Evolutionary conservation across 2,113 vertebrate genomes (phyloP).

Genomic region (Rhinichthys klamathensis): DNA sequence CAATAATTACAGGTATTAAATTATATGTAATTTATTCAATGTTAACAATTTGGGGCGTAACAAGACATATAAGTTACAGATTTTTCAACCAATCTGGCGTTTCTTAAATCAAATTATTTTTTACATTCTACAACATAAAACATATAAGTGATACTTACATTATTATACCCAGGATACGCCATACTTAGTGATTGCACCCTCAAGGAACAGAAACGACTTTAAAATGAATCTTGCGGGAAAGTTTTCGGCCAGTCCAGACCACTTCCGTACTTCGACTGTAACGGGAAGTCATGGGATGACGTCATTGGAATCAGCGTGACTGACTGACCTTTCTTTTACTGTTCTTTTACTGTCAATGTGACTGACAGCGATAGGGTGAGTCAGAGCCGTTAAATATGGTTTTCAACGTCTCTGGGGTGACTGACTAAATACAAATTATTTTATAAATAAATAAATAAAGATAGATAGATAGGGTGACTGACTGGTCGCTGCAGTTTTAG

Average conservation of each 20-base stretch:
- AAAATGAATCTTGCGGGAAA: not conserved
- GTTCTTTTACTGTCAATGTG: no score
- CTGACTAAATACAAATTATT: not conserved
- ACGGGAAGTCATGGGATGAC: slow-evolving; percentile 8
- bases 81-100: not conserved
- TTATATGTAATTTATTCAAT: not conserved
- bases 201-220: not conserved
- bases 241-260: not conserved
- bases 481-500: not conserved
- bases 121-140: not conserved
- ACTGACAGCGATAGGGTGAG: not conserved
- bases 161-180: slow-evolving; percentile 59
- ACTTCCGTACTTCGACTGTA: not conserved
- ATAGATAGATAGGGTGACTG: no score
- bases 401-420: no score
- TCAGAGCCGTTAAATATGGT: no score
- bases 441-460: no score
- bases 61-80: not conserved
- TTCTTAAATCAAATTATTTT: not conserved
- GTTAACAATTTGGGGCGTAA: not conserved
- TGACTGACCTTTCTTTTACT: not conserved
- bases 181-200: slow-evolving; percentile 1
- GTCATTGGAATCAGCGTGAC: not conserved
- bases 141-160: slow-evolving; percentile 37
- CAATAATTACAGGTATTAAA: no score